These are phyloP conservation scores for Nebria brevicollis DNA, from an alignment of 2,888 invertebrate genomes.

Conservation along the genomic window DNA sequence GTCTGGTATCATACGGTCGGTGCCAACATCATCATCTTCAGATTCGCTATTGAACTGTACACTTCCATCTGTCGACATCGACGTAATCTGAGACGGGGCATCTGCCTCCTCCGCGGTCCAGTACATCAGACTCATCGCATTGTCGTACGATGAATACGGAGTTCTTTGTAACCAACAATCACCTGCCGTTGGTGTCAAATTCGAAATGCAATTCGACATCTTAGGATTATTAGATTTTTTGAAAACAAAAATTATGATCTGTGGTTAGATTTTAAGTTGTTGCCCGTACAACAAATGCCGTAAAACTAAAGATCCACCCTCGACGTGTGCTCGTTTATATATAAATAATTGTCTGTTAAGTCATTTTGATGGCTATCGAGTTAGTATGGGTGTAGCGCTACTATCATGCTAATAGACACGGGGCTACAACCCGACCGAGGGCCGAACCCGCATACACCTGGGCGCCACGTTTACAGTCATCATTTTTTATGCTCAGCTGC, in stretches of 20 bases:
- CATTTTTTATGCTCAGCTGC: conserved; percentile 37
- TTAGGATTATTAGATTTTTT: neutral
- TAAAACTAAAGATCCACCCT: conserved; percentile 27
- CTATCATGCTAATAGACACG: conserved; percentile 19
- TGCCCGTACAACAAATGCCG: conserved; percentile 22
- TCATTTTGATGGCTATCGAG: conserved; percentile 15
- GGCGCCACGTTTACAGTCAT: conserved; percentile 46
- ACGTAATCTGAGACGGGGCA: conserved; percentile 47
- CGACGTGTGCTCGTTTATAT: conserved; percentile 36
- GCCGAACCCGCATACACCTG: conserved; percentile 62
- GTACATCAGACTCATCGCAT: conserved; percentile 24
- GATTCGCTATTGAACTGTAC: conserved; percentile 22
- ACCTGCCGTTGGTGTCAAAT: conserved; percentile 31
- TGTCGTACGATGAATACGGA: conserved; percentile 16
- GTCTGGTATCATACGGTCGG: neutral
- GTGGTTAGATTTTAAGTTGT: conserved; percentile 5
- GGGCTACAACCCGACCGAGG: conserved; percentile 8
- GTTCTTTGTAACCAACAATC: conserved; percentile 25
- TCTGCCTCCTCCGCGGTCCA: conserved; percentile 25
- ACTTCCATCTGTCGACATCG: conserved; percentile 33
- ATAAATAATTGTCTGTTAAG: conserved; percentile 40
- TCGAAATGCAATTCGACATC: neutral
- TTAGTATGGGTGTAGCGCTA: neutral
- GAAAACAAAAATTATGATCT: no score
- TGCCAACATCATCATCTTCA: conserved; percentile 46